A percentile compares a stretch with the other conserved stretches of the same genome.
phyloP scores from a whole-genome alignment of 2,797 vertebrate species.

The Melanitta fusca region DNA sequence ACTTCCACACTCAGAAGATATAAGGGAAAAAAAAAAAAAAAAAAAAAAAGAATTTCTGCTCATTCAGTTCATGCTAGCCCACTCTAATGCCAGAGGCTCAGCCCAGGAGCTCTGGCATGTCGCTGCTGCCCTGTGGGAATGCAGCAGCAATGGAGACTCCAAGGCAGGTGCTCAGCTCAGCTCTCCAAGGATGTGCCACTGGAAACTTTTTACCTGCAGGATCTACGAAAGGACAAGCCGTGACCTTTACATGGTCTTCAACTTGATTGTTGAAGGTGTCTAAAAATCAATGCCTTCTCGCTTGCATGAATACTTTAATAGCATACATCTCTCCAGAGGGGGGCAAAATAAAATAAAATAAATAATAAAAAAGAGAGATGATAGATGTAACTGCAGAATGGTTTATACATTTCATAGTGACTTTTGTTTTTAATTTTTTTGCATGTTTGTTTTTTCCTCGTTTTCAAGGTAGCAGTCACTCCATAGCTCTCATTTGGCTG shows the following conservation, averaged over 20 bases:
- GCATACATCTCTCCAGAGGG: neutral
- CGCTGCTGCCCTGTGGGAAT: neutral
- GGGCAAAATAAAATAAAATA: no score
- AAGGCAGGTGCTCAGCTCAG: neutral
- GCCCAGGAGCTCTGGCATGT: neutral
- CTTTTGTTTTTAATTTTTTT: neutral
- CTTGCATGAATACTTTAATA: neutral
- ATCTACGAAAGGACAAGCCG: neutral
- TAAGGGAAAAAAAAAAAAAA: neutral
- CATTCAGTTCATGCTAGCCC: neutral
- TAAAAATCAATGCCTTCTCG: neutral
- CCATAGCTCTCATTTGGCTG: neutral
- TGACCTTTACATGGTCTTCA: neutral
- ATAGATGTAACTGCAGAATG: accelerated
- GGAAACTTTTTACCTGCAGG: neutral
- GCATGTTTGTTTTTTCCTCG: no score
- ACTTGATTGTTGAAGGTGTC: neutral
- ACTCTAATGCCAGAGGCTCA: neutral
- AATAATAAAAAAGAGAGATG: neutral
- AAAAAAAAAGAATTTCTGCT: neutral
- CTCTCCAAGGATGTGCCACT: neutral
- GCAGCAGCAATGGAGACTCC: neutral
- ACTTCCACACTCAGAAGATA: neutral
- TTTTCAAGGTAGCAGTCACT: neutral
- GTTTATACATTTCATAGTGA: no score